These are phyloP conservation scores for Meandrusa payeni DNA, from an alignment of 2,888 invertebrate genomes.

Conservation along the genomic window DNA sequence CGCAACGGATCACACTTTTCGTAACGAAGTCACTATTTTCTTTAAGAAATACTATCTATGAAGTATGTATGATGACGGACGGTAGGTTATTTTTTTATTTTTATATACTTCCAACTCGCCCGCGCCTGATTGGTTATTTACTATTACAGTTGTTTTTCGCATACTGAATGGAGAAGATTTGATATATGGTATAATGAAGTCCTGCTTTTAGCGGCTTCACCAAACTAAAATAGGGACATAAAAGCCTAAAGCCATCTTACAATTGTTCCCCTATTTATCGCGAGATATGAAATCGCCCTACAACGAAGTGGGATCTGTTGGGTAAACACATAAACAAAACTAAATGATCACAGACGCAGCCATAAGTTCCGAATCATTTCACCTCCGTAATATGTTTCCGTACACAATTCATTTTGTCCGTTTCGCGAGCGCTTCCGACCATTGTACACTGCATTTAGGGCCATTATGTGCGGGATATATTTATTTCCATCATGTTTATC, in stretches of 20 bases:
- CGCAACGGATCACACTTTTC: too few species aligned
- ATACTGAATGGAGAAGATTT: too few species aligned
- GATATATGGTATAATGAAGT: too few species aligned
- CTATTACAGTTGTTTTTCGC: too few species aligned
- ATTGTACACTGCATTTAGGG: constrained; percentile 51
- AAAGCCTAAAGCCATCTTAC: background rate
- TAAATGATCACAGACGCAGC: constrained; percentile 41
- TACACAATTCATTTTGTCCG: constrained; percentile 55
- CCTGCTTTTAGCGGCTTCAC: too few species aligned
- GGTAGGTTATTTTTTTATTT: too few species aligned
- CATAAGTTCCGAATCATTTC: constrained; percentile 61
- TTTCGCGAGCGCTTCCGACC: constrained; percentile 40
- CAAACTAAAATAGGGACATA: background rate
- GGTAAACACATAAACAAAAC: constrained; percentile 46
- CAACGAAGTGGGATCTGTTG: constrained; percentile 25
- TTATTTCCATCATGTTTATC: constrained; percentile 38
- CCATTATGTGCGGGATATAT: constrained; percentile 39
- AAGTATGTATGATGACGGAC: too few species aligned
- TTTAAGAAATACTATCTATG: too few species aligned
- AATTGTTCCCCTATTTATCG: constrained; percentile 10
- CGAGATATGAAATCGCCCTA: background rate
- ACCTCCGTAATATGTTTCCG: constrained; percentile 49
- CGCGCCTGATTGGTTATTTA: too few species aligned
- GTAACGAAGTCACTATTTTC: too few species aligned
- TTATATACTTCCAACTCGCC: too few species aligned